phyloP scores from a whole-genome alignment of 2,888 invertebrate genomes.

The Lymantria dispar region DNA sequence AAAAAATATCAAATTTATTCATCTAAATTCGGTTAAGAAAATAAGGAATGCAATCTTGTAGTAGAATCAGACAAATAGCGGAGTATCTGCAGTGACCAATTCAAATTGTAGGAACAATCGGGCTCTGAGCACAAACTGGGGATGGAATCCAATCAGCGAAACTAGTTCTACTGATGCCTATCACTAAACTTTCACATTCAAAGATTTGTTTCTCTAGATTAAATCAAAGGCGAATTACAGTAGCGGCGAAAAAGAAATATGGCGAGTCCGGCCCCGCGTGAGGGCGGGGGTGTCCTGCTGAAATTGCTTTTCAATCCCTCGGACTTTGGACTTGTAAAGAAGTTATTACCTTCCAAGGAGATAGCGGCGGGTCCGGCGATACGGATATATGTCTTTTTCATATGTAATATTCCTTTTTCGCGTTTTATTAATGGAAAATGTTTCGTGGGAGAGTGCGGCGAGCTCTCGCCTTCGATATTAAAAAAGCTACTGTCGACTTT shows the following conservation, averaged over 20 bases:
- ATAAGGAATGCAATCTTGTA: slow-evolving; percentile 75
- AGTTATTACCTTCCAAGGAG: slow-evolving; percentile 83
- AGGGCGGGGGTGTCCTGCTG: slow-evolving; percentile 81
- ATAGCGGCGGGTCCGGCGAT: slow-evolving; percentile 81
- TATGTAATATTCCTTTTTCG: slow-evolving; percentile 83
- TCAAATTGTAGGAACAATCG: slow-evolving; percentile 65
- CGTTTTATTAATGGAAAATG: slow-evolving; percentile 84
- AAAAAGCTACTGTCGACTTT: slow-evolving; percentile 69
- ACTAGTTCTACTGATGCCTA: slow-evolving; percentile 79
- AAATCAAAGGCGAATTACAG: slow-evolving; percentile 82
- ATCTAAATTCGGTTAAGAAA: slow-evolving; percentile 56
- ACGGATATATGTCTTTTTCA: slow-evolving; percentile 82
- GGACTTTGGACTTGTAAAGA: slow-evolving; percentile 84
- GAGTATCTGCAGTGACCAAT: slow-evolving; percentile 69
- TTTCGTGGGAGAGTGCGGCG: slow-evolving; percentile 78
- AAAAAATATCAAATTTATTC: slow-evolving; percentile 31
- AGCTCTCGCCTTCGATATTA: slow-evolving; percentile 76
- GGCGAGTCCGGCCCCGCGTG: slow-evolving; percentile 73
- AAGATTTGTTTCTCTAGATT: slow-evolving; percentile 83
- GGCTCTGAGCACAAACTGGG: slow-evolving; percentile 50
- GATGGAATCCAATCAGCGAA: slow-evolving; percentile 78
- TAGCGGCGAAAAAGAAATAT: slow-evolving; percentile 82
- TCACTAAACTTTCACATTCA: slow-evolving; percentile 81
- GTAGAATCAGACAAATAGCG: slow-evolving; percentile 74
- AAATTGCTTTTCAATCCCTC: slow-evolving; percentile 84